Evolutionary conservation across 1,140 invertebrate genomes (phyloP).

Genomic region (Lasioglossum baleicum): DNA sequence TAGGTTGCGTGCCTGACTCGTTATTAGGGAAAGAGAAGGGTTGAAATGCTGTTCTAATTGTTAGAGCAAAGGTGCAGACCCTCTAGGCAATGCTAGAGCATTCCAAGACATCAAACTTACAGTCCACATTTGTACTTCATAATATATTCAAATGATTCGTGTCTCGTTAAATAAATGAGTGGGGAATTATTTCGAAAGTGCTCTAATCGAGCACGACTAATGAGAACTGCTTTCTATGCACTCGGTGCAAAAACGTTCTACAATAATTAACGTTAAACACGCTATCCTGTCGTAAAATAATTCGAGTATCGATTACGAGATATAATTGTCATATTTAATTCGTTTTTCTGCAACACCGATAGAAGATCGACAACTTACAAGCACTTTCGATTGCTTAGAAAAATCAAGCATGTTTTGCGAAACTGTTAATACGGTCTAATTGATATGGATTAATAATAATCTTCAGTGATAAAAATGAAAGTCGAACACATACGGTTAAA

Average conservation of each 20-base stretch:
- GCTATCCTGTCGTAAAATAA: not conserved
- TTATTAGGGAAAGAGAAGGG: too few species aligned
- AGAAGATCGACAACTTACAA: not conserved
- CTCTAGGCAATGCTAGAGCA: too few species aligned
- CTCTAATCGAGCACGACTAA: not conserved
- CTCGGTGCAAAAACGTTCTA: not conserved
- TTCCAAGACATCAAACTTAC: too few species aligned
- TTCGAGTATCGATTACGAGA: not conserved
- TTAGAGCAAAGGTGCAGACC: too few species aligned
- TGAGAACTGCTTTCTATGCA: not conserved
- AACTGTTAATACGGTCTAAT: not conserved
- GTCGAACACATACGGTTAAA: not conserved
- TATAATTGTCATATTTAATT: not conserved
- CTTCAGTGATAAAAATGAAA: not conserved
- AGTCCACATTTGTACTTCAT: too few species aligned
- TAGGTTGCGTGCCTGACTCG: too few species aligned
- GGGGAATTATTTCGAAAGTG: constrained; percentile 1
- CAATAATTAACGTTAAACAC: not conserved
- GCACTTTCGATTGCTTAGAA: not conserved
- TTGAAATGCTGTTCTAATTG: too few species aligned
- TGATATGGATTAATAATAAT: not conserved
- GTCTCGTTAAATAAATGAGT: too few species aligned
- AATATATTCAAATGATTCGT: too few species aligned
- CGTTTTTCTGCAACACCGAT: not conserved
- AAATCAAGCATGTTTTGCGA: not conserved